Evolutionary conservation across 1,140 invertebrate species (phyloP), one percentile per base, ranked within the genome.

Genomic region (Camponotus floridanus): DNA sequence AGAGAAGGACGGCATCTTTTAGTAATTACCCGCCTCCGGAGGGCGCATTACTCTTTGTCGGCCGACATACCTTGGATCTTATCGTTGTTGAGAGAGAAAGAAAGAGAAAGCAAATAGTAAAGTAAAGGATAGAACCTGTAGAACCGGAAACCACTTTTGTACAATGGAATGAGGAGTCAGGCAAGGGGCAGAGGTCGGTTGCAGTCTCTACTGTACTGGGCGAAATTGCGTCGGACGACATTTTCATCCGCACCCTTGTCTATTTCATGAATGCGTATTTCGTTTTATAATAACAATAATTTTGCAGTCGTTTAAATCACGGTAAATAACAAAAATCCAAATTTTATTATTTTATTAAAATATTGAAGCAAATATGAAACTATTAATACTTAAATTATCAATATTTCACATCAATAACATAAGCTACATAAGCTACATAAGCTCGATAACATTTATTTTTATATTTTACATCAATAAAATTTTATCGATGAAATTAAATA

Each of bases 41-140:
- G 84, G 85, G 76, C 74, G 64, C 88, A 91, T 91, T 91, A 90
- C 79, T 91, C 90, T 91, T 91, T 90, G 88, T 88, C 79, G 83
- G 42, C 73, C 74, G 83, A 83, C 80, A 64, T 85, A 80, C 59
- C 39, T 62, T 33, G 71, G 78, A 84, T 88, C 85, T 86, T 88
- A 88, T 90, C 84, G 62, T 73, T 57, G 76, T 26, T 51, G 45
- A 18, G 70, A 79, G 45, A n/a, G 26, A 45, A 45, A 39, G 80
- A 57, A 18, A 55, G 48, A 83, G 39, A 62, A n/a, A 33, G 48
- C 31, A 73, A 26, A 42, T 83, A 74, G 78, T 65, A 36, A 80
- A 57, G 62, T 70, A 39, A 59, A 61, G 55, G 39, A n/a, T 45
- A 61, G 68, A 81, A 81, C 48, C 26, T 33, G 51, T 36, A 71